These are phyloP conservation scores for Xestobium rufovillosum DNA, from an alignment of 2,888 invertebrate genomes.

Conservation along the genomic window DNA sequence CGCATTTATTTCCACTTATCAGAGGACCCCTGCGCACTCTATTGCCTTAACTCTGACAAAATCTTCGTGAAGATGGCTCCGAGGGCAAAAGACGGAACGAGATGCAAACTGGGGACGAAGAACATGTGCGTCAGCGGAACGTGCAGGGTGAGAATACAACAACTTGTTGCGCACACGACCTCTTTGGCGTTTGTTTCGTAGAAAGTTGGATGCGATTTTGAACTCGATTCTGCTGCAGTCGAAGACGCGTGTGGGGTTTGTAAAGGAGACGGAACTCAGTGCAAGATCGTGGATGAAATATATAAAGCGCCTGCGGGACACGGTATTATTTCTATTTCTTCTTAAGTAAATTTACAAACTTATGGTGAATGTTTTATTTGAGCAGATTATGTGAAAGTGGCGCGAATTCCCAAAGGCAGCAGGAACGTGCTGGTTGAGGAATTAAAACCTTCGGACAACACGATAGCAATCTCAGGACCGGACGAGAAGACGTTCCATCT, in stretches of 20 bases:
- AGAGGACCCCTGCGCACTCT: slow-evolving; percentile 53
- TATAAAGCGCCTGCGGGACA: slow-evolving; percentile 41
- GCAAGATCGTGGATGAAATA: slow-evolving; percentile 49
- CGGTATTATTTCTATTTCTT: slow-evolving; percentile 23
- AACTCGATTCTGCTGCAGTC: slow-evolving; percentile 54
- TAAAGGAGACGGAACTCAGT: slow-evolving; percentile 60
- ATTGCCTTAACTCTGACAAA: slow-evolving; percentile 53
- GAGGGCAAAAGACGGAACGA: slow-evolving; percentile 56
- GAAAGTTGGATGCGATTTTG: slow-evolving; percentile 62
- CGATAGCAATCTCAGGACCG: slow-evolving; percentile 49
- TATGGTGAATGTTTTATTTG: slow-evolving; percentile 7
- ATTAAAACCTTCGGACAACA: slow-evolving; percentile 47
- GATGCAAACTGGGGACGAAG: slow-evolving; percentile 52
- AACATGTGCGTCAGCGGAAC: slow-evolving; percentile 58
- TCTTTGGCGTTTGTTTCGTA: slow-evolving; percentile 28
- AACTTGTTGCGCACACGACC: slow-evolving; percentile 6
- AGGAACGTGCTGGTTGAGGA: slow-evolving; percentile 56
- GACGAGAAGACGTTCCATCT: slow-evolving; percentile 48
- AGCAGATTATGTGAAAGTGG: slow-evolving; percentile 50
- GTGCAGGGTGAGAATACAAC: slow-evolving; percentile 48
- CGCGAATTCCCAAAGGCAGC: slow-evolving; percentile 52
- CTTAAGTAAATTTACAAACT: too few relatives aligned
- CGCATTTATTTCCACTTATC: slow-evolving; percentile 3
- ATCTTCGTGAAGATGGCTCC: slow-evolving; percentile 52
- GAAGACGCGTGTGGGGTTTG: slow-evolving; percentile 63